Conservation (phyloP, 2,888 invertebrate genomes). For the Lasiommata megera region DNA sequence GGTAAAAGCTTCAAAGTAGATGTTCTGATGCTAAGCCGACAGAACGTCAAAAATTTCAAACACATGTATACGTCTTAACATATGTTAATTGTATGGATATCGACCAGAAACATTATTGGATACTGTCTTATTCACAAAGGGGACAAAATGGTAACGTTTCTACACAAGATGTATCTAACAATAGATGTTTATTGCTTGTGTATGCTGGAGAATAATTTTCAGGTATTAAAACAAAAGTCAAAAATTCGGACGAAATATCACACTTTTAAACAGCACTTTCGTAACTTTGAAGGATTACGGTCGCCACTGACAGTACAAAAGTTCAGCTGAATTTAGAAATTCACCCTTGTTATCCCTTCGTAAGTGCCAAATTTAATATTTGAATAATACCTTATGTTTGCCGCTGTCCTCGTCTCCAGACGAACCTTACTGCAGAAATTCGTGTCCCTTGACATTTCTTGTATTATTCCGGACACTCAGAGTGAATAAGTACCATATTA, state of each 20-base stretch:
- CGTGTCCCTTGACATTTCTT: not conserved
- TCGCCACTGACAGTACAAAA: not conserved
- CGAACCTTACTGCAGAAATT: not conserved
- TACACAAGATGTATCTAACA: too few species aligned
- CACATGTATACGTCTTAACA: too few species aligned
- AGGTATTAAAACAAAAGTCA: not conserved
- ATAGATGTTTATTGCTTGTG: too few species aligned
- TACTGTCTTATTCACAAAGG: too few species aligned
- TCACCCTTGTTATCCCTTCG: slow-evolving; percentile 1
- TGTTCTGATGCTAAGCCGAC: too few species aligned
- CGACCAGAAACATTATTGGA: too few species aligned
- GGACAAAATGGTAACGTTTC: too few species aligned
- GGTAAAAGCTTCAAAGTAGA: too few species aligned
- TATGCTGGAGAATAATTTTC: too few species aligned
- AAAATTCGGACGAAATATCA: not conserved
- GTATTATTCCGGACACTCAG: not conserved
- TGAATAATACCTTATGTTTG: not conserved
- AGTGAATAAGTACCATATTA: too few species aligned
- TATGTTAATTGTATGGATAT: too few species aligned
- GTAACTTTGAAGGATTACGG: slow-evolving; percentile 5
- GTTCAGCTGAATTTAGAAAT: not conserved
- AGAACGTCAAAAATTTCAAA: too few species aligned
- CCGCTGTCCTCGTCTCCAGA: not conserved
- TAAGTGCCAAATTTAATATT: not conserved
- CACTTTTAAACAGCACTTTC: not conserved